Conservation (phyloP, 1,140 invertebrate species). For the Papilio xuthus region DNA sequence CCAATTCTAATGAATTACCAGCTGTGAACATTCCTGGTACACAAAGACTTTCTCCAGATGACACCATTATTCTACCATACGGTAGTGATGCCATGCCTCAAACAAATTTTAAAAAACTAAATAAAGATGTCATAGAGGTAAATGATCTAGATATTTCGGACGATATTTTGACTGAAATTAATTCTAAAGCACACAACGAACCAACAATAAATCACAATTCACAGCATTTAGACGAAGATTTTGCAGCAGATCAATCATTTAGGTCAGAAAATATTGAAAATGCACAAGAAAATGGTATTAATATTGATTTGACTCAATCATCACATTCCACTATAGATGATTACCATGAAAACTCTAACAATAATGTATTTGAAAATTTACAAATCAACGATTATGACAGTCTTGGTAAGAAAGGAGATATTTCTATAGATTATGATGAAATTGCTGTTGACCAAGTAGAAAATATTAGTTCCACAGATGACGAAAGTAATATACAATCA, state of each 20-base stretch:
- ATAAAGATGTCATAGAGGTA: neutral
- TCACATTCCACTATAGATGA: slow-evolving; percentile 41
- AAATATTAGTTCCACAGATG: neutral
- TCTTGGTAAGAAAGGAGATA: slow-evolving; percentile 57
- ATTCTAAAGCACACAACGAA: neutral
- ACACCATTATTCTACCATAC: slow-evolving; percentile 45
- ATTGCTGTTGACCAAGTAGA: slow-evolving; percentile 39
- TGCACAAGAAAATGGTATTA: neutral
- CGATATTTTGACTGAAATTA: neutral
- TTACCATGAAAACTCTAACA: neutral
- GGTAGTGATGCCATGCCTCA: neutral
- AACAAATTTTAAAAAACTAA: neutral
- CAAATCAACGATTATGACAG: slow-evolving; percentile 38
- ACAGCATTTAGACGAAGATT: neutral
- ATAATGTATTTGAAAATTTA: slow-evolving; percentile 22
- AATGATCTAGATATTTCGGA: slow-evolving; percentile 19
- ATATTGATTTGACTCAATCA: slow-evolving; percentile 64
- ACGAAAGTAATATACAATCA: slow-evolving; percentile 1
- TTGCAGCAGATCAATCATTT: neutral
- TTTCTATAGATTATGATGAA: slow-evolving; percentile 74
- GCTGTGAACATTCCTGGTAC: slow-evolving; percentile 43
- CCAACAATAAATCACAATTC: neutral
- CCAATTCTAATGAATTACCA: slow-evolving; percentile 49
- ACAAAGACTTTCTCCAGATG: slow-evolving; percentile 35
- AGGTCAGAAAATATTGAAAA: neutral